Base-by-base conservation (phyloP, 2,797 vertebrate genomes). In the Gymnoscopelus microlampas region DNA sequence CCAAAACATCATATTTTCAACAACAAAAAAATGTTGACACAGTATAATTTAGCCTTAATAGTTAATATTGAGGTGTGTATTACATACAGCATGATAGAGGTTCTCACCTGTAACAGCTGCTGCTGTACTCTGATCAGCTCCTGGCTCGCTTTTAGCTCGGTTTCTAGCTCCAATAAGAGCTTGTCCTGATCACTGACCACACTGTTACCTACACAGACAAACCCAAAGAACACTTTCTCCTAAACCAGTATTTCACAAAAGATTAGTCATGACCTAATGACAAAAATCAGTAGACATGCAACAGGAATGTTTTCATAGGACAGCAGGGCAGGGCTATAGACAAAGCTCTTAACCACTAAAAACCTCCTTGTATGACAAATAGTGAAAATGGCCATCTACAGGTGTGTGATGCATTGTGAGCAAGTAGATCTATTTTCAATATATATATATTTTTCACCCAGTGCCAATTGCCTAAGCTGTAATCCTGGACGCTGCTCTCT, bases 161-260 rank as follows among this genome's bases (percentile, higher is more conserved):
- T 67, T 68, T 88, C 87, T 7, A 95, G 87, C 56, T 87, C 91
- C 61, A 79, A 81, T 60, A 95, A 76, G 54, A 95, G 90, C 78
- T 95, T 95, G 47, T 95, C 93, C 3, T 95, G 92, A 55, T 95
- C 94, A 0, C n/a, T n/a, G 93, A 94, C 82, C 24, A 68, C 70
- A 15, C 66, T 26, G 14, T 60, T 60, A n/a, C 71, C 85, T 86
- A 32, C 13, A 14, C 35, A 53, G 68, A 74, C 19, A 58, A 8
- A 62, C 10, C 39, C 53, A 74, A 0, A 72, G 3, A 56, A 4
- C 47, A 63, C 2, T 47, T 0, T 4, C 35, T 51, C 32, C 59
- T 19, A 11, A 11, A 57, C 12, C 7, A 60, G 15, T 51, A 51
- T 51, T 39, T 39, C 5, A 39, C 7, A 5, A n/a, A 35, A n/a